A percentile compares a stretch with the other conserved stretches of the same genome.
phyloP scores from a whole-genome alignment of 2,888 invertebrate species.

The Erebia epiphron region DNA sequence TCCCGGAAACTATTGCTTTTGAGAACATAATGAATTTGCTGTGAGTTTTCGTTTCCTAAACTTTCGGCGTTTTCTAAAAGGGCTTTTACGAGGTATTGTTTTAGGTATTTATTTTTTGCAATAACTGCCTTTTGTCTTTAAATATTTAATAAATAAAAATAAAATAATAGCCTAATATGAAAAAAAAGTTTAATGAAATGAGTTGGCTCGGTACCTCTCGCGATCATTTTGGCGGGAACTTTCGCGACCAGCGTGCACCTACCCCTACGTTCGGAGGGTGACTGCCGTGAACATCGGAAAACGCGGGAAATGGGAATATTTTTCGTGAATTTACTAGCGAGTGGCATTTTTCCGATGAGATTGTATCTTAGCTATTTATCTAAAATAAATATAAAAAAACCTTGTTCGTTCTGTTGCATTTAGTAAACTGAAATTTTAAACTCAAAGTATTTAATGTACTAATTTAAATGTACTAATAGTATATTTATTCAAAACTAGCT shows the following conservation, averaged over 20 bases:
- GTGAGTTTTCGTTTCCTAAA: background rate
- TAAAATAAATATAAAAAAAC: too few species aligned
- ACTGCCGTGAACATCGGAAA: constrained; percentile 32
- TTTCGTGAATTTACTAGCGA: background rate
- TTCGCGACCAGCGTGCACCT: constrained; percentile 55
- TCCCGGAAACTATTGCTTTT: too few species aligned
- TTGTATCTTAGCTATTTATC: background rate
- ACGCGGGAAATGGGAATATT: background rate
- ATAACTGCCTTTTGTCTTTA: background rate
- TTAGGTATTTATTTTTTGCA: background rate
- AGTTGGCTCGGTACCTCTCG: constrained; percentile 58
- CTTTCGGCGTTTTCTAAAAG: background rate
- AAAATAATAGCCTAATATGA: background rate
- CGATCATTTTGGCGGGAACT: constrained; percentile 70
- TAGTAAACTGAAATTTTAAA: too few species aligned
- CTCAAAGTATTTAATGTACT: too few species aligned
- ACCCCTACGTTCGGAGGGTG: constrained; percentile 46
- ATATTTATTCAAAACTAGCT: too few species aligned
- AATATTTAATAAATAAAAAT: background rate
- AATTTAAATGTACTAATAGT: too few species aligned
- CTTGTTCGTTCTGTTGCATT: too few species aligned
- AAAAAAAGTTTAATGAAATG: constrained; percentile 21
- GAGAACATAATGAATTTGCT: background rate
- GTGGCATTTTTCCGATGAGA: background rate
- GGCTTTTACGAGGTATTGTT: too few species aligned